Base-by-base conservation (phyloP, 2,888 invertebrate genomes). In the Drosophila percnosoma region DNA sequence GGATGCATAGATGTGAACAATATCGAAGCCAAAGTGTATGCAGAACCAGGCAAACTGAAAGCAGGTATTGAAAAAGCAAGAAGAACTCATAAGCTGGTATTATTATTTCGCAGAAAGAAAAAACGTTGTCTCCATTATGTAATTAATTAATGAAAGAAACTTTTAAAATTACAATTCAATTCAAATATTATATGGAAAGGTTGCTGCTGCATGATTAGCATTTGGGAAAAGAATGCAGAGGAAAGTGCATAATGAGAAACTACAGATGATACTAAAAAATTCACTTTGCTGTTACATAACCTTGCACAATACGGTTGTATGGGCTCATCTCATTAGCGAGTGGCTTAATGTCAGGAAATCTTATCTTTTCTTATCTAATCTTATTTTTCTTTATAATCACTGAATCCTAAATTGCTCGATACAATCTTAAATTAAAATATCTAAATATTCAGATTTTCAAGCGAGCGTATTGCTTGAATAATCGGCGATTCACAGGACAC, bases 11-110 rank as follows among this genome's bases (percentile, higher is more conserved):
- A 92, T 90, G 78, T 93, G 92, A 0, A 82, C 55, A 21, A 91
- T 90, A 49, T 92, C 89, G 61, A 87, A 89, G 34, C 86, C 92
- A 62, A 92, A 92, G 66, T 91, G 87, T 4, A 91, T 89, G 65
- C 88, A 90, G 34, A 90, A 91, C 92, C 92, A 92, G 31, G 88
- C 80, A 1, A 78, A 68, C 93, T 92, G 61, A 3, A 83, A 80
- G 5, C 0, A 34, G 21, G 15, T 24, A 21, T 21, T 33, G 18
- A 49, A 10, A 27, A 49, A 24, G 4, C 15, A 57, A 21, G 11
- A 36, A 18, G 4, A 36, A 36, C 18, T 54, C 21, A n/a, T 18
- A 27, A 27, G n/a, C 4, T 24, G 0, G 4, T n/a, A 29, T 29
- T 21, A 21, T 3, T 18, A 38, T 8, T 18, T 38, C 7, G 1